Base-by-base conservation (phyloP, 2,113 vertebrate genomes). In the Centrocercus urophasianus region DNA sequence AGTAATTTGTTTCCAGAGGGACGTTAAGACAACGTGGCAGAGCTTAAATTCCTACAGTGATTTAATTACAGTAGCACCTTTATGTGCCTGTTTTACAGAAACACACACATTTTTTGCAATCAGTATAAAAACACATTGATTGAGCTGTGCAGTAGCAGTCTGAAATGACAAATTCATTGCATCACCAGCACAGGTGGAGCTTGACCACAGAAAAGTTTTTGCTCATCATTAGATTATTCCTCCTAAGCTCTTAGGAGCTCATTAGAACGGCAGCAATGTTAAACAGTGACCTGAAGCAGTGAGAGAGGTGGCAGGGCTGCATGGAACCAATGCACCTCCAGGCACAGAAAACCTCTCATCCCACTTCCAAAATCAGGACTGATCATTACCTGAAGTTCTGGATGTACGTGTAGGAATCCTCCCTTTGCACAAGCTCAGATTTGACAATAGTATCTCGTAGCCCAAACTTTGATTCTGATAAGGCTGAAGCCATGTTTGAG, bases 401-500 rank as follows among this genome's bases (percentile, higher is more conserved):
- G 90, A 99, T 97, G 77, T 98, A 96, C 8, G 98, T 99, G 96
- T 99, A 99, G 27, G 97, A 93, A 11, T 98, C 98, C 95, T 99
- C 98, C 86, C 97, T 99, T 91, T 99, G 99, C 32, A 98, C 71
- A 25, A 99, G 98, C 88, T 98, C 98, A 88, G 98, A 99, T 91
- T 93, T 98, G 93, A 99, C 98, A 25, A 99, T 98, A 45, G 98
- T 99, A 85, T 99, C 99, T 52, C 99, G 98, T 25, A 99, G 96
- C 12, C 98, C 98, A 85, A 99, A 99, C 96, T 98, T 98, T 3
- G 98, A 98, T 96, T 99, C 97, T 67, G 98, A 94, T 61, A 99
- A 96, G 78, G 99, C 98, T 13, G 98, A 98, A 66, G 97, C 98
- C 94, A 98, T 98, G 96, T 98, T 98, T 7, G 98, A 97, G 11